Evolutionary conservation across 2,888 invertebrate genomes (phyloP).

Genomic region (Leuctra nigra): DNA sequence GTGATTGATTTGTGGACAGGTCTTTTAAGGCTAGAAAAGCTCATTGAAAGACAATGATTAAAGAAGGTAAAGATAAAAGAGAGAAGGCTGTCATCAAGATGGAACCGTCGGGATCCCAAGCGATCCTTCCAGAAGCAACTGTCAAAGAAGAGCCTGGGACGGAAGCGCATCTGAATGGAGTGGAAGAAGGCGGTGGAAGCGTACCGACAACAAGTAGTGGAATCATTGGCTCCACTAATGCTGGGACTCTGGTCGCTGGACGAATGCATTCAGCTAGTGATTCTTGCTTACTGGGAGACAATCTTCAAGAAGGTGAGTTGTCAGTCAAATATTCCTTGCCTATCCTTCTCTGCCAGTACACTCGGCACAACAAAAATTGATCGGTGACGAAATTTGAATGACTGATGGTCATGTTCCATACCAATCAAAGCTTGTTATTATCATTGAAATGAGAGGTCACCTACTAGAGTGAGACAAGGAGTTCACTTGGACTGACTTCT

Average conservation of each 20-base stretch:
- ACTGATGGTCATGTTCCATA: no score
- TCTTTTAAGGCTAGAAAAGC: no score
- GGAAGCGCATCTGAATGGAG: constrained; percentile 23
- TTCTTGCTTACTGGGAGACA: constrained; percentile 21
- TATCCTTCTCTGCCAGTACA: no score
- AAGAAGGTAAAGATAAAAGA: constrained; percentile 26
- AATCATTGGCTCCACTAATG: constrained; percentile 23
- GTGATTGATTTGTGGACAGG: no score
- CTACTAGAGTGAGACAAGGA: no score
- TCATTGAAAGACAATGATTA: constrained; percentile 26
- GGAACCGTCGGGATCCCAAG: constrained; percentile 22
- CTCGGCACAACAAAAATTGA: no score
- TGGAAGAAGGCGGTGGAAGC: constrained; percentile 23
- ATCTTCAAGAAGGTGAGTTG: constrained; percentile 23
- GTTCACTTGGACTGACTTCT: no score
- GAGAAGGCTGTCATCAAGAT: constrained; percentile 23
- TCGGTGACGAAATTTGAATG: no score
- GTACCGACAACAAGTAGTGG: constrained; percentile 12
- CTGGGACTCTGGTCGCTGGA: constrained; percentile 19
- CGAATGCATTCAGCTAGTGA: constrained; percentile 17
- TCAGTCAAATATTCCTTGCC: no score
- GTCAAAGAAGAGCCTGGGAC: constrained; percentile 27
- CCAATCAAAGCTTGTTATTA: no score
- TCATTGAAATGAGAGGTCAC: no score
- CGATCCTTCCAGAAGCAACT: constrained; percentile 21